These are phyloP conservation scores for Furnarius figulus DNA, from an alignment of 2,113 vertebrate genomes.

Conservation along the genomic window DNA sequence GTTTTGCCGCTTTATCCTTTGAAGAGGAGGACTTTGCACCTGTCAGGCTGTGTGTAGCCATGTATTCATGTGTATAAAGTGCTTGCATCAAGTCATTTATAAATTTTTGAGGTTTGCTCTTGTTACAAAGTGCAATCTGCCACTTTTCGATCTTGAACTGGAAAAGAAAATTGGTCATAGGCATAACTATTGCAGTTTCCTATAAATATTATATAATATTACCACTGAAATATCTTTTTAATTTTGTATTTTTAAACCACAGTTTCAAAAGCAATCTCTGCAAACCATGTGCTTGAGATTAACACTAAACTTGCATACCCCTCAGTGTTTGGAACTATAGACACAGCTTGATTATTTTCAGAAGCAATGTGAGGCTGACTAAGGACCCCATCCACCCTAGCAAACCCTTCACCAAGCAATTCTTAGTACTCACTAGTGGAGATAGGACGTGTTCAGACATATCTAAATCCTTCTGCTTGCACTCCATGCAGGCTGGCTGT, in stretches of 20 bases:
- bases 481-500: neutral
- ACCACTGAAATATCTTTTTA: neutral
- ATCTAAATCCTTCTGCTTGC: neutral
- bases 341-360: neutral
- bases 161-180: constrained; percentile 60
- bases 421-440: neutral
- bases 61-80: constrained; percentile 78
- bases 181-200: neutral
- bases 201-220: neutral
- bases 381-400: neutral
- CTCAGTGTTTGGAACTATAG: neutral
- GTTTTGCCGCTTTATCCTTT: constrained; percentile 76
- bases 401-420: neutral
- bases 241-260: neutral
- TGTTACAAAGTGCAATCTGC: constrained; percentile 80
- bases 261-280: neutral
- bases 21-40: constrained; percentile 80
- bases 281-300: neutral
- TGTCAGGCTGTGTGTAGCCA: constrained; percentile 79
- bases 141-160: constrained; percentile 81
- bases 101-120: constrained; percentile 81
- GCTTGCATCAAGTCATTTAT: constrained; percentile 82
- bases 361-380: neutral
- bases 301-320: neutral
- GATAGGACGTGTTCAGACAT: neutral